Percentiles rank a stretch among this genome's conserved stretches.
Conservation (phyloP, 1,140 invertebrate species). For the Gerris buenoi region DNA sequence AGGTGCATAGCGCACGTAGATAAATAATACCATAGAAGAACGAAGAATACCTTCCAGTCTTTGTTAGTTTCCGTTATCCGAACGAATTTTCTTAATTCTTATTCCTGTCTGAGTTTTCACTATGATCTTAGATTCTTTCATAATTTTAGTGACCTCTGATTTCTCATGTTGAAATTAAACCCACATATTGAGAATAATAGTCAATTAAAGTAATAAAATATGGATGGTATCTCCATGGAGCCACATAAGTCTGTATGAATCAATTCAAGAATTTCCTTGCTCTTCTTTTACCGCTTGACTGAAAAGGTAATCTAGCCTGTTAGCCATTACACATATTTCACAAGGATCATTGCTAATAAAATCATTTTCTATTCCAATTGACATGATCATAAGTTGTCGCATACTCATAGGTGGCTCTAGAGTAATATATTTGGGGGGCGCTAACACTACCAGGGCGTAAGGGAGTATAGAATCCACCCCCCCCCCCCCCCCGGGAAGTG, state of each 20-base stretch:
- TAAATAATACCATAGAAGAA: conserved; percentile 24
- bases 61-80: conserved; percentile 26
- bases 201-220: conserved; percentile 28
- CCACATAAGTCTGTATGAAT: conserved; percentile 26
- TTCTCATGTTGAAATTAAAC: conserved; percentile 28
- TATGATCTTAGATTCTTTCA: conserved; percentile 25
- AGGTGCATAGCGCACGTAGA: conserved; percentile 27
- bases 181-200: conserved; percentile 22
- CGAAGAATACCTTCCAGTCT: neutral
- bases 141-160: conserved; percentile 23
- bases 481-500: too few species aligned
- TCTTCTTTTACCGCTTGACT: too few species aligned
- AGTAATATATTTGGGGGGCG: too few species aligned
- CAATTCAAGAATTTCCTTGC: too few species aligned
- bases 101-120: conserved; percentile 26
- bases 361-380: too few species aligned
- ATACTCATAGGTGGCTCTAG: too few species aligned
- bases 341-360: too few species aligned
- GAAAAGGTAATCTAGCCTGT: too few species aligned
- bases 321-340: too few species aligned
- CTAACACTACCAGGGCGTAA: too few species aligned
- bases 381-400: too few species aligned
- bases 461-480: too few species aligned
- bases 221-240: conserved; percentile 22
- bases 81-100: conserved; percentile 24